Percentiles rank a stretch among this genome's conserved stretches.
Evolutionary conservation across 2,888 invertebrate species (phyloP).

Genomic region (Lampropteryx suffumata): DNA sequence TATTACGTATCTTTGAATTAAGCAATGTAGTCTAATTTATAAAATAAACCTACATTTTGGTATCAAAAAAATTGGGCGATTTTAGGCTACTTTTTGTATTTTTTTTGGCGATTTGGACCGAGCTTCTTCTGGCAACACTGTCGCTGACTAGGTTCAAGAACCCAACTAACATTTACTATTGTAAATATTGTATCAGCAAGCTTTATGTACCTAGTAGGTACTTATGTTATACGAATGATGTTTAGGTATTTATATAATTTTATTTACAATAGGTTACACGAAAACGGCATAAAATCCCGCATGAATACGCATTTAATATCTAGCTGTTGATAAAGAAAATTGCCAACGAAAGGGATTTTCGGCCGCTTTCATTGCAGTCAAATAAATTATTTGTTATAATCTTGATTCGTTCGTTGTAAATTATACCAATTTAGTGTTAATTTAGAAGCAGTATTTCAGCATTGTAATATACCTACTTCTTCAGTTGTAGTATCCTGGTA

Average conservation of each 20-base stretch:
- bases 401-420: slow-evolving; percentile 65
- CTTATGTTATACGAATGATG: slow-evolving; percentile 60
- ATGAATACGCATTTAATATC: slow-evolving; percentile 59
- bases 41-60: no score
- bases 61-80: no score
- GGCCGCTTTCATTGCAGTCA: slow-evolving; percentile 60
- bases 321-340: slow-evolving; percentile 43
- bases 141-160: no score
- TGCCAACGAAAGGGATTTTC: slow-evolving; percentile 47
- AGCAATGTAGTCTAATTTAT: no score
- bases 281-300: slow-evolving; percentile 58
- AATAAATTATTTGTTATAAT: slow-evolving; percentile 58
- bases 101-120: no score
- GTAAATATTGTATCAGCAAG: slow-evolving; percentile 57
- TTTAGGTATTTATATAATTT: slow-evolving; percentile 64
- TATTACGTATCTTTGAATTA: no score
- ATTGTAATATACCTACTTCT: slow-evolving; percentile 56
- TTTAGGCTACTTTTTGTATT: no score
- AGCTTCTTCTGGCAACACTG: no score
- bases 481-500: slow-evolving; percentile 65
- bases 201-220: slow-evolving; percentile 65
- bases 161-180: slow-evolving; percentile 26
- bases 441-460: slow-evolving; percentile 75
- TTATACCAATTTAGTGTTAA: slow-evolving; percentile 62
- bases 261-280: slow-evolving; percentile 57